Evolutionary conservation across 2,113 vertebrate genomes (phyloP), one percentile per base, ranked within the genome.

Genomic region (Pelmatolapia mariae): DNA sequence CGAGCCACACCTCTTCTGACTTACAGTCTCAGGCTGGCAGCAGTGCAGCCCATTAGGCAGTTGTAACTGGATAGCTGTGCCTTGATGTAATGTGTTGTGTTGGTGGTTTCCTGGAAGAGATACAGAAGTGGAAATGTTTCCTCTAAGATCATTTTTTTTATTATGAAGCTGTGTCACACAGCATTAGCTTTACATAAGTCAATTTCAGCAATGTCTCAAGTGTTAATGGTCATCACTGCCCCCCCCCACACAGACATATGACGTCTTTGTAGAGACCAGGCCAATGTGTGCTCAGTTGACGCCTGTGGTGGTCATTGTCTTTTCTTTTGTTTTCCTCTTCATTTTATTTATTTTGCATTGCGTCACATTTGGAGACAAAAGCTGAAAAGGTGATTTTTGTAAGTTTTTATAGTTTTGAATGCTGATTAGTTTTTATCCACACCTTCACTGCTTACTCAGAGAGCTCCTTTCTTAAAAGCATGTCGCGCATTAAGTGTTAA

Each of bases 311-410:
- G 76, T 94, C 66, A 86, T 86, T 89, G 92, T 89, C 78, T 86
- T 82, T 91, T 92, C 78, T 85, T 84, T 91, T 89, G 24, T 94
- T 92, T 89, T 56, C 87, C 78, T 93, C 76, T 57, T 88, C 83
- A 85, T 91, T 93, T 95, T 78, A 50, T 76, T 73, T 73, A 26
- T 45, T 76, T 93, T 93, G 89, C 89, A 89, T 94, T 91, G 47
- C 90, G 73, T 94, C 92, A 90, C 66, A 92, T 92, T 91, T 94
- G 94, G 91, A 95, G 95, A 92, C 92, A 50, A 96, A 96, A 92
- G 94, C 93, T 90, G 94, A 95, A 95, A 96, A 96, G 95, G 95
- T 96, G 95, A 97, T 96, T 92, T 92, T 94, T 16, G 11, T 93
- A 56, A 80, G 82, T 92, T 93, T 80, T 87, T 84, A 71, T 82